Percentiles rank a stretch among this genome's conserved stretches.
Conservation (phyloP, 2,797 vertebrate genomes). For the Otus scops region DNA sequence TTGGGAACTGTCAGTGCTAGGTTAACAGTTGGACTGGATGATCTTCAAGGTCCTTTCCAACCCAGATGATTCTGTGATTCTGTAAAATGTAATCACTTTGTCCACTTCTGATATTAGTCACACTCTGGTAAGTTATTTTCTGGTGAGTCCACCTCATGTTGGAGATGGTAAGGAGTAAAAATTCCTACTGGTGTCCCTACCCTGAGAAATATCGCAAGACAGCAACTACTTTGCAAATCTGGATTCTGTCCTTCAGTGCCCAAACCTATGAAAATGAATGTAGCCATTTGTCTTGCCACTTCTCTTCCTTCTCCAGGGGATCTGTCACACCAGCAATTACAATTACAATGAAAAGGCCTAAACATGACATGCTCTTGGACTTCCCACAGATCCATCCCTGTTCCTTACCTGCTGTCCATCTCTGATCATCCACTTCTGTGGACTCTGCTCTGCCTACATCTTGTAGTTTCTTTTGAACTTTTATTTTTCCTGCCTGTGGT, state of each 20-base stretch:
- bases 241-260: not conserved
- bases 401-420: not conserved
- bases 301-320: not conserved
- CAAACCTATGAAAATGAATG: not conserved
- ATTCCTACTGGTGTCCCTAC: not conserved
- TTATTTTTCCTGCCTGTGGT: constrained; percentile 2
- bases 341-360: not conserved
- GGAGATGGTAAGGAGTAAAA: not conserved
- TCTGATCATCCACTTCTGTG: not conserved
- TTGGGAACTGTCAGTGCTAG: too few relatives aligned
- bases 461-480: not conserved
- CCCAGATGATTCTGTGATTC: too few relatives aligned
- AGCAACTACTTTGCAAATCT: not conserved
- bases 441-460: not conserved
- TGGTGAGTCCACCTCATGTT: not conserved
- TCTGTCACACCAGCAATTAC: not conserved
- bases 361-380: not conserved
- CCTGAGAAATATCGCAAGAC: not conserved
- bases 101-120: not conserved
- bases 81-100: not conserved
- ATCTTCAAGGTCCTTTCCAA: too few relatives aligned
- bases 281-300: not conserved
- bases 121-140: not conserved
- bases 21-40: too few relatives aligned
- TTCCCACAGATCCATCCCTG: not conserved